phyloP scores from a whole-genome alignment of 2,888 invertebrate species.

The Leucophenga maculata region DNA sequence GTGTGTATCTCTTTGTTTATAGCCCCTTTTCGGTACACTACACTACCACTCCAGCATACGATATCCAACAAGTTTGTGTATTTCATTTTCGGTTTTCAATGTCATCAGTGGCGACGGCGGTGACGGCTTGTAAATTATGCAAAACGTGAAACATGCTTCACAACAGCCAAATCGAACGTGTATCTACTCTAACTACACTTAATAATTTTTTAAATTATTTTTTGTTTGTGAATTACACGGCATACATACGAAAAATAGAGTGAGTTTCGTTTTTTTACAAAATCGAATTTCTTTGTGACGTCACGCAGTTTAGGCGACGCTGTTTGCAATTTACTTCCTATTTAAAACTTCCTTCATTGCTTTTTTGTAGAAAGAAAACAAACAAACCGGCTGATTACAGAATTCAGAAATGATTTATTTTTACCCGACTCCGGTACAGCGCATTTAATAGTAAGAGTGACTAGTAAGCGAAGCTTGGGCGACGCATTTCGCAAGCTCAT shows the following conservation, averaged over 20 bases:
- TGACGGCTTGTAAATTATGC: conserved; percentile 53
- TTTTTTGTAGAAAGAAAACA: too few species aligned
- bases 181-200: conserved; percentile 44
- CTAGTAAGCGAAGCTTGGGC: conserved; percentile 22
- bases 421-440: too few species aligned
- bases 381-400: conserved; percentile 6
- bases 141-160: conserved; percentile 34
- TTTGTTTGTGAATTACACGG: conserved; percentile 44
- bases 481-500: conserved; percentile 54
- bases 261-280: neutral
- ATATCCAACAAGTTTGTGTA: conserved; percentile 7
- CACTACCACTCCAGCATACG: neutral
- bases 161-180: conserved; percentile 43
- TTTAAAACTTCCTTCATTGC: neutral
- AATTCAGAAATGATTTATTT: neutral
- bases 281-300: too few species aligned
- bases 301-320: neutral
- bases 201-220: conserved; percentile 41
- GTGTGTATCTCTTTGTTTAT: too few species aligned
- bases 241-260: conserved; percentile 42
- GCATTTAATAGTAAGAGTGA: neutral
- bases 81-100: conserved; percentile 55
- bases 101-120: conserved; percentile 39
- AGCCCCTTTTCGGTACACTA: too few species aligned
- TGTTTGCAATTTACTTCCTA: neutral